Percentiles rank a stretch among this genome's conserved stretches.
Conservation (phyloP, 2,113 vertebrate species). For the Lipotes vexillifer region DNA sequence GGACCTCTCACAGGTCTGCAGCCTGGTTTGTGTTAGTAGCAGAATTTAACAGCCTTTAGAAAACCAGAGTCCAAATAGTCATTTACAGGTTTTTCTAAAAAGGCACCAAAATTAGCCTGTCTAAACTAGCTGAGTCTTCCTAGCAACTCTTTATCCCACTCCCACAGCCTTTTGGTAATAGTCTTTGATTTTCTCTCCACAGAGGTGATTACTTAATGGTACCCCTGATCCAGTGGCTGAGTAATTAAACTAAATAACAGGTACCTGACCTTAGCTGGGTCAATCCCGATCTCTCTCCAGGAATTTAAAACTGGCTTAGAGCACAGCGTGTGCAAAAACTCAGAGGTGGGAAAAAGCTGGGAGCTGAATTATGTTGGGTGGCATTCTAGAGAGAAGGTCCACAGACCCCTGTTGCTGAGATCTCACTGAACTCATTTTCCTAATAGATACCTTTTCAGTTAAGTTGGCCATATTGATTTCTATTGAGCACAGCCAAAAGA, state of each 20-base stretch:
- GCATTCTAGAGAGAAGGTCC: not conserved
- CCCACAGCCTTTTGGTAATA: not conserved
- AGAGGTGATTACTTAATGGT: not conserved
- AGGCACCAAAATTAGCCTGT: not conserved
- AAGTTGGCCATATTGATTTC: not conserved
- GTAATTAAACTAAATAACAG: not conserved
- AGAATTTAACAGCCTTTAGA: not conserved
- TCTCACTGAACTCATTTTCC: not conserved
- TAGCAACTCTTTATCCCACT: not conserved
- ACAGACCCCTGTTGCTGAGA: not conserved
- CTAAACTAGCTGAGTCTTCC: not conserved
- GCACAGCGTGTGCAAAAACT: not conserved
- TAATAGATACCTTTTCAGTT: not conserved
- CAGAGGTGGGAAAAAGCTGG: not conserved
- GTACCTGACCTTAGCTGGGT: not conserved
- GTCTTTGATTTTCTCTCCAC: not conserved
- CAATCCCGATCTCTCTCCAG: not conserved
- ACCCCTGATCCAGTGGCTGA: not conserved
- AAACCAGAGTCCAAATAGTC: not conserved
- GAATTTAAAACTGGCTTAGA: not conserved
- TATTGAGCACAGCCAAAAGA: not conserved
- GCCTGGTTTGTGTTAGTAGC: not conserved
- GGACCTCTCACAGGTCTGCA: not conserved
- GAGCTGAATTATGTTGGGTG: not conserved
- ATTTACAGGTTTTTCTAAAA: not conserved